A percentile compares a stretch with the other conserved stretches of the same genome.
These are phyloP conservation scores for Plebejus argus DNA, from an alignment of 2,888 invertebrate genomes.

Conservation along the genomic window DNA sequence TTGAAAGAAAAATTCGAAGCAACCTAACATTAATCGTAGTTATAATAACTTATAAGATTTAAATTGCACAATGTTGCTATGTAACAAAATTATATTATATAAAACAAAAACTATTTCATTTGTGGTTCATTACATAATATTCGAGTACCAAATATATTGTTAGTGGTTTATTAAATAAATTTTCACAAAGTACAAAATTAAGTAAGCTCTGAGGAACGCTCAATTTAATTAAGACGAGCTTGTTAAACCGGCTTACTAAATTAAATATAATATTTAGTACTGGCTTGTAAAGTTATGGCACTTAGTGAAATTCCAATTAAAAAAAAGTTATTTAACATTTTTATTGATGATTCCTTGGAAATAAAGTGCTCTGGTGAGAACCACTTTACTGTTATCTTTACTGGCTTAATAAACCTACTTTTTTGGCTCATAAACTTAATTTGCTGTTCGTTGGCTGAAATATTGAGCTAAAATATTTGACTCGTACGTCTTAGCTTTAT, in stretches of 20 bases:
- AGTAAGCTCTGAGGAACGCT: constrained; percentile 7
- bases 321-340: neutral
- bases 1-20: too few species aligned
- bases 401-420: neutral
- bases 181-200: constrained; percentile 8
- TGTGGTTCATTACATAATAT: neutral
- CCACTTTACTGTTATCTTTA: neutral
- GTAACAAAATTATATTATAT: too few species aligned
- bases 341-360: neutral
- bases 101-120: too few species aligned
- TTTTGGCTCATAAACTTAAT: neutral
- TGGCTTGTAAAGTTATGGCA: neutral
- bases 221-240: neutral
- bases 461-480: neutral
- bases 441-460: neutral
- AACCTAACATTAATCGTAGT: too few species aligned
- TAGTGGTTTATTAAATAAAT: neutral
- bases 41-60: too few species aligned
- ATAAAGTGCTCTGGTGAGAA: neutral
- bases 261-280: constrained; percentile 8
- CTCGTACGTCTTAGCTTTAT: neutral
- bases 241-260: neutral
- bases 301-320: constrained; percentile 1
- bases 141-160: neutral
- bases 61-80: too few species aligned